These are phyloP conservation scores for Rambutsinella grinnellia DNA, from an alignment of 2,888 invertebrate genomes.

Conservation along the genomic window DNA sequence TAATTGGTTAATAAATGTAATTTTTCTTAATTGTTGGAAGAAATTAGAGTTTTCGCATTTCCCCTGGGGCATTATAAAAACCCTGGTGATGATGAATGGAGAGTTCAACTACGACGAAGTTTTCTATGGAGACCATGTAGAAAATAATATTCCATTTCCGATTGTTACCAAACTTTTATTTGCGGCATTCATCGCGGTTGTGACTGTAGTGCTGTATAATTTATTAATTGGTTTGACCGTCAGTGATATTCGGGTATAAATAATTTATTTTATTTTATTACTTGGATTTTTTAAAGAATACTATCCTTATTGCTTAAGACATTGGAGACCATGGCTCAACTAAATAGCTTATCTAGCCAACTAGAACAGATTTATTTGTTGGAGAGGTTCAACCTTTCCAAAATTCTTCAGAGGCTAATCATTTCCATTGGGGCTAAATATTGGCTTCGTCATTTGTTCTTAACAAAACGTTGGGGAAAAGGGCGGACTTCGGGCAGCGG, in stretches of 20 bases:
- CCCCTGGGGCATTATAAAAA: constrained; percentile 59
- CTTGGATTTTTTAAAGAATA: background rate
- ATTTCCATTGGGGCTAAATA: constrained; percentile 14
- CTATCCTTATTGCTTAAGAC: constrained; percentile 32
- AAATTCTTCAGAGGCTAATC: constrained; percentile 44
- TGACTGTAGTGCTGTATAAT: constrained; percentile 63
- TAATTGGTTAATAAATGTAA: too few relatives aligned
- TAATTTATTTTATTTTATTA: background rate
- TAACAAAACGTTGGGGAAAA: constrained; percentile 29
- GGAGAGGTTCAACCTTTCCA: constrained; percentile 59
- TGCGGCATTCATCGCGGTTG: constrained; percentile 54
- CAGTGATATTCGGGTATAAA: constrained; percentile 61
- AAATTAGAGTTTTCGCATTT: constrained; percentile 50
- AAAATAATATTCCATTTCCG: constrained; percentile 49
- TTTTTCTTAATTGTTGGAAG: constrained; percentile 31
- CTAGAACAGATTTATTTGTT: constrained; percentile 62
- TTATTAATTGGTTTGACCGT: constrained; percentile 64
- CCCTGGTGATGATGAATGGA: constrained; percentile 61
- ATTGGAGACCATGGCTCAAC: constrained; percentile 53
- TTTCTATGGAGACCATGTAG: constrained; percentile 42
- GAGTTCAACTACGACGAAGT: constrained; percentile 61
- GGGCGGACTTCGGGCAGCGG: background rate
- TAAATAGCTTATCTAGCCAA: constrained; percentile 57
- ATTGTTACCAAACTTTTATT: constrained; percentile 57
- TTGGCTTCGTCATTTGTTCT: constrained; percentile 37